Conservation (phyloP, 1,140 invertebrate species). For the Triops cancriformis region DNA sequence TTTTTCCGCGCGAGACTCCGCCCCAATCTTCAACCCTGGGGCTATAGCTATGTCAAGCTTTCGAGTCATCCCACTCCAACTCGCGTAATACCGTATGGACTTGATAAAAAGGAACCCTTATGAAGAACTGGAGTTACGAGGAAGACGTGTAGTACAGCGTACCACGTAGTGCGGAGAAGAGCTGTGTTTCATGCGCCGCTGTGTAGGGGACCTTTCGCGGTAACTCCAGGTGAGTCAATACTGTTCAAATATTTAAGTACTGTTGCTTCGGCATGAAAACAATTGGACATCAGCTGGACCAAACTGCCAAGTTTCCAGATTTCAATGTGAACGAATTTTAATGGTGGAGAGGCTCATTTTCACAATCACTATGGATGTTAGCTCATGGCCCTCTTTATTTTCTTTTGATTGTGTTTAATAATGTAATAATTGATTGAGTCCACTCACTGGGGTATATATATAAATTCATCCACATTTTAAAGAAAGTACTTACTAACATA, state of each 20-base stretch:
- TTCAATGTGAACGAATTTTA: too few species aligned
- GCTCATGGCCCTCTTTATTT: too few species aligned
- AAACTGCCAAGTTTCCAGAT: too few species aligned
- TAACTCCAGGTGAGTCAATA: not conserved
- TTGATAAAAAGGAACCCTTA: not conserved
- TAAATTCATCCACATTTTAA: too few species aligned
- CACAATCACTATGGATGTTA: too few species aligned
- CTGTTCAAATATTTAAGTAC: not conserved
- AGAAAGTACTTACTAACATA: too few species aligned
- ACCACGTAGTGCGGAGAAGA: not conserved
- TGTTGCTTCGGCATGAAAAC: too few species aligned
- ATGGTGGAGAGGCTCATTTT: too few species aligned
- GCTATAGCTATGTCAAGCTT: not conserved
- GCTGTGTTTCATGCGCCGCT: not conserved
- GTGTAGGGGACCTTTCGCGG: not conserved
- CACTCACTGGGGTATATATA: too few species aligned
- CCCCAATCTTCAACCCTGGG: not conserved
- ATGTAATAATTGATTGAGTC: too few species aligned
- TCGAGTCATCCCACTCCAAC: not conserved
- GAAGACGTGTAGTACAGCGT: constrained; percentile 4
- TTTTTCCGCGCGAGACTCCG: not conserved
- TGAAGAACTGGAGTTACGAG: not conserved
- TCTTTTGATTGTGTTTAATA: too few species aligned
- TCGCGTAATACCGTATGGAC: not conserved
- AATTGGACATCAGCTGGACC: too few species aligned